These are phyloP conservation scores for Eupleurogrammus muticus DNA, from an alignment of 2,797 vertebrate genomes.

Conservation along the genomic window DNA sequence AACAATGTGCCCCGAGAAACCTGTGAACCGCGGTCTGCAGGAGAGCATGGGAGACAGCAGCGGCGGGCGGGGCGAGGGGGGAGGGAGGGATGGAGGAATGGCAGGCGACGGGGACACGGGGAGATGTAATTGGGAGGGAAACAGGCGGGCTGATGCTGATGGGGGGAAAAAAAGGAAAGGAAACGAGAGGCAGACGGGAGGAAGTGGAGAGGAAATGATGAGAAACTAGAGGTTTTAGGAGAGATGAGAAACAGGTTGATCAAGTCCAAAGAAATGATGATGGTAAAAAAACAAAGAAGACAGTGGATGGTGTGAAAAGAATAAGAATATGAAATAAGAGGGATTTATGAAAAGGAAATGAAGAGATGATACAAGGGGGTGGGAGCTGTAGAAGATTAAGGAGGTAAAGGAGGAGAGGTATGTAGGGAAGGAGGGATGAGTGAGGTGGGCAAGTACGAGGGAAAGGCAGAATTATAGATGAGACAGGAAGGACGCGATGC, in stretches of 20 bases:
- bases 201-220: slow-evolving; percentile 6
- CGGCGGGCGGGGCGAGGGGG: slow-evolving; percentile 28
- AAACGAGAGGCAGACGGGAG: background rate
- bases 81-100: slow-evolving; percentile 1
- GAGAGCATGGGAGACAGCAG: slow-evolving; percentile 51
- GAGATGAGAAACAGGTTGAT: slow-evolving; percentile 6
- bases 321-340: slow-evolving; percentile 4
- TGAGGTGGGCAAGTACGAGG: slow-evolving; percentile 30
- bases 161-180: background rate
- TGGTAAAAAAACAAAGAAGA: background rate
- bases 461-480: slow-evolving; percentile 57
- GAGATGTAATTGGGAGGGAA: slow-evolving; percentile 10
- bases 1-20: slow-evolving; percentile 79
- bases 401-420: slow-evolving; percentile 5
- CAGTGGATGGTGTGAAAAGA: too few species aligned
- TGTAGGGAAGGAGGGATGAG: slow-evolving; percentile 12
- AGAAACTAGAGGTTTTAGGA: background rate
- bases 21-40: slow-evolving; percentile 65
- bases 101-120: slow-evolving; percentile 14
- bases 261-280: background rate
- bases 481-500: slow-evolving; percentile 54
- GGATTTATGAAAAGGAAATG: background rate
- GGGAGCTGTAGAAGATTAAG: background rate
- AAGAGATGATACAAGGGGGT: slow-evolving; percentile 7
- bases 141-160: background rate